phyloP scores from a whole-genome alignment of 2,113 vertebrate genomes.

The Ceyx cyanopectus region DNA sequence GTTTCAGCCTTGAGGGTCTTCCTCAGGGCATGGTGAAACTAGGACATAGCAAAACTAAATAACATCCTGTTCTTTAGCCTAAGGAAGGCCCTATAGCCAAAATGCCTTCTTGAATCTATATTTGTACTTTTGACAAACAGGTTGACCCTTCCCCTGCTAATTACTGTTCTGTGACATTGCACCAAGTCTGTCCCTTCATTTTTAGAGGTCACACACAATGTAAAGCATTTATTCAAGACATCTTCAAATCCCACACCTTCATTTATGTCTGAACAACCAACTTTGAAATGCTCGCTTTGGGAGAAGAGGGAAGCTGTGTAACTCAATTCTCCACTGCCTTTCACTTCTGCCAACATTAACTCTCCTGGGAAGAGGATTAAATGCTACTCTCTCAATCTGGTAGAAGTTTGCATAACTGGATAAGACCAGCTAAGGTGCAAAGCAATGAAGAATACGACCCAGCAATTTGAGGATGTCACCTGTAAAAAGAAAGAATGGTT shows the following conservation, averaged over 20 bases:
- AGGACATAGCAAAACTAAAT: conserved; percentile 63
- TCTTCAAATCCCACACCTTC: conserved; percentile 7
- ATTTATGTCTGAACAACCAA: background rate
- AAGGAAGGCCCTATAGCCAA: conserved; percentile 71
- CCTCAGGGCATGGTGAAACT: conserved; percentile 71
- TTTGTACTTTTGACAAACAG: conserved; percentile 57
- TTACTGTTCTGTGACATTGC: background rate
- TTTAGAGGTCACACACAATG: background rate
- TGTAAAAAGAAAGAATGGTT: conserved; percentile 59
- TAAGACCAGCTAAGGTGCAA: background rate
- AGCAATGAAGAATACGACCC: conserved; percentile 5
- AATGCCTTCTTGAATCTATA: conserved; percentile 61
- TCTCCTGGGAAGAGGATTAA: conserved; percentile 36
- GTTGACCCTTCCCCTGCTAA: conserved; percentile 62
- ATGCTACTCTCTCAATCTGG: background rate
- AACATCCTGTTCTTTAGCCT: conserved; percentile 73
- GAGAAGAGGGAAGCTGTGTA: background rate
- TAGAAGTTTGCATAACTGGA: background rate
- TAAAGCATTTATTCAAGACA: background rate
- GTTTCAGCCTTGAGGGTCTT: conserved; percentile 69
- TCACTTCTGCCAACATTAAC: conserved; percentile 10
- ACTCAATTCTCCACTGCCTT: conserved; percentile 35
- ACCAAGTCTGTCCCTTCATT: background rate
- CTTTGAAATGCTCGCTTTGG: background rate
- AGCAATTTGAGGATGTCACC: conserved; percentile 47